phyloP scores from a whole-genome alignment of 2,888 invertebrate genomes.

The Penaeus monodon region DNA sequence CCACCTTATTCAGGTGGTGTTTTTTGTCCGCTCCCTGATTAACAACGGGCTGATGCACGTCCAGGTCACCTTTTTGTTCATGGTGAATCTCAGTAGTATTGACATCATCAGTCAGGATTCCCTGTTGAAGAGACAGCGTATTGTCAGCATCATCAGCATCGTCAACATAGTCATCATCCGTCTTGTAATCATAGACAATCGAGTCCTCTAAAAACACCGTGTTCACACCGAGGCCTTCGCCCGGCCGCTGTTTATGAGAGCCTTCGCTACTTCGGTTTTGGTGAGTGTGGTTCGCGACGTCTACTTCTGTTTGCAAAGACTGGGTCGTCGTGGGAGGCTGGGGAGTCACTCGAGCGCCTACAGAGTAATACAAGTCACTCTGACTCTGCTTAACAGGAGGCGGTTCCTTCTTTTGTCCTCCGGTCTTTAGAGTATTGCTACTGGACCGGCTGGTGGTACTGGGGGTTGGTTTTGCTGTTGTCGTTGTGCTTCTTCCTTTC shows the following conservation, averaged over 20 bases:
- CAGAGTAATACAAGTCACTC: not conserved
- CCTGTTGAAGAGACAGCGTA: too few relatives aligned
- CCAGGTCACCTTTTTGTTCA: too few relatives aligned
- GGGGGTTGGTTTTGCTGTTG: too few relatives aligned
- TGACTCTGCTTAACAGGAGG: not conserved
- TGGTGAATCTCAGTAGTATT: too few relatives aligned
- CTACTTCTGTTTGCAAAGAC: not conserved
- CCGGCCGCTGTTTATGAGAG: too few relatives aligned
- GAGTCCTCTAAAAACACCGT: conserved; percentile 23
- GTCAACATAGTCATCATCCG: conserved; percentile 1
- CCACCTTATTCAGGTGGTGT: too few relatives aligned
- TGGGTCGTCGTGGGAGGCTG: not conserved
- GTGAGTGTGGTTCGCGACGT: not conserved
- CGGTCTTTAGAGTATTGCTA: too few relatives aligned
- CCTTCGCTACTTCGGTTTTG: not conserved
- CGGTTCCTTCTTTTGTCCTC: too few relatives aligned
- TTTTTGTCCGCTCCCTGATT: too few relatives aligned
- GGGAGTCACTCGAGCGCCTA: not conserved
- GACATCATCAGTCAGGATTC: too few relatives aligned
- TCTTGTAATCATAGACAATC: conserved; percentile 21
- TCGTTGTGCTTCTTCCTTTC: not conserved
- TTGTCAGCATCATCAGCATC: not conserved
- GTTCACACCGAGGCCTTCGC: conserved; percentile 3
- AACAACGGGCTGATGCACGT: too few relatives aligned
- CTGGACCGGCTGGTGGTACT: not conserved